Percentiles rank a stretch among this genome's conserved stretches.
Conservation (phyloP, 2,888 invertebrate species). For the Latrodectus hesperus region DNA sequence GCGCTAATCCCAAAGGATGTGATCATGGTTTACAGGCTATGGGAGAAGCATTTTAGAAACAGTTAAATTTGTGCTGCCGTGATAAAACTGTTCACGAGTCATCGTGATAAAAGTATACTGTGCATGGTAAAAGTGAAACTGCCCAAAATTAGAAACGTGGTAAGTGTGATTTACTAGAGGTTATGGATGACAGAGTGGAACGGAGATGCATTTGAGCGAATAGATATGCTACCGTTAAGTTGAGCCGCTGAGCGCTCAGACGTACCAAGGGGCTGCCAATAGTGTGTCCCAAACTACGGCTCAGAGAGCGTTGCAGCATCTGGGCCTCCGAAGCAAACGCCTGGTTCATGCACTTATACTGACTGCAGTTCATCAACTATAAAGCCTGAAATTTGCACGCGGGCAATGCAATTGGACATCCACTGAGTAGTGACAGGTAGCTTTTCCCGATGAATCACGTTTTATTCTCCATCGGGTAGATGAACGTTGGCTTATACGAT, state of each 20-base stretch:
- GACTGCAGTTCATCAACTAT: neutral
- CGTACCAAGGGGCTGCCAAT: constrained; percentile 12
- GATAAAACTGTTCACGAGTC: constrained; percentile 5
- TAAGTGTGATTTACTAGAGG: neutral
- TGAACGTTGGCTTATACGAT: neutral
- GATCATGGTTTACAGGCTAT: constrained; percentile 14
- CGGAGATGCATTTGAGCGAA: neutral
- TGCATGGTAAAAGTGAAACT: constrained; percentile 16
- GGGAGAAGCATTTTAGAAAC: constrained; percentile 21
- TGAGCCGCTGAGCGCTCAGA: constrained; percentile 9
- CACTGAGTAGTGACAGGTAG: neutral
- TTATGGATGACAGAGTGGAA: constrained; percentile 8
- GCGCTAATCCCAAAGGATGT: constrained; percentile 3
- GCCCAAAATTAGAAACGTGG: neutral
- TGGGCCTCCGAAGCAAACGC: neutral
- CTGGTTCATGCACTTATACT: constrained; percentile 14
- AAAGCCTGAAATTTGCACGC: constrained; percentile 10
- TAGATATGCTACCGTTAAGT: neutral
- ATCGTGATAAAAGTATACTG: constrained; percentile 20
- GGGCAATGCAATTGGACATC: neutral
- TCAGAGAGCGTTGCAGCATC: constrained; percentile 16
- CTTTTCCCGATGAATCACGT: constrained; percentile 21
- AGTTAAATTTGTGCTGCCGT: neutral
- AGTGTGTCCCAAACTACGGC: constrained; percentile 3
- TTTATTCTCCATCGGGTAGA: constrained; percentile 21